Evolutionary conservation across 2,113 vertebrate genomes (phyloP).

Genomic region (Ceuthmochares aereus): DNA sequence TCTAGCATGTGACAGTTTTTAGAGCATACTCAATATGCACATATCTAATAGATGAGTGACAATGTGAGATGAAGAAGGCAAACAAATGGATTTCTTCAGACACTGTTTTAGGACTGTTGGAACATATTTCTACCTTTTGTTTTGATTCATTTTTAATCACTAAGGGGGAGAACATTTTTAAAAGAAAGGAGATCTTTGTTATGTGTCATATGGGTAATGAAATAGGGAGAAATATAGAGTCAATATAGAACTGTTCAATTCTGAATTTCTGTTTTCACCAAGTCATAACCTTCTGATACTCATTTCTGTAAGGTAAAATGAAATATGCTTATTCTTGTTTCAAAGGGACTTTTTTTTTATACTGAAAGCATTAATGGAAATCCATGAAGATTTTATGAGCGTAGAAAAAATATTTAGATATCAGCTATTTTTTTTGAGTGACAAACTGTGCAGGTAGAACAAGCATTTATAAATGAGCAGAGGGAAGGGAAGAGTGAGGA

Average conservation of each 20-base stretch:
- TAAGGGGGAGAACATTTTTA: not conserved
- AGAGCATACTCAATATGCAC: not conserved
- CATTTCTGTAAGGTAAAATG: not conserved
- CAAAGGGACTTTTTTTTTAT: not conserved
- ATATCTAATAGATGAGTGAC: not conserved
- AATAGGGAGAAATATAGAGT: not conserved
- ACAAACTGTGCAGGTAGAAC: not conserved
- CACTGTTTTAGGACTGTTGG: not conserved
- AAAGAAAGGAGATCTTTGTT: not conserved
- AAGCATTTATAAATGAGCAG: not conserved
- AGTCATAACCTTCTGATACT: not conserved
- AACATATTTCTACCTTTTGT: not conserved
- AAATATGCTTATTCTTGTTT: not conserved
- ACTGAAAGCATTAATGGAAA: not conserved
- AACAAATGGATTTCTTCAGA: not conserved
- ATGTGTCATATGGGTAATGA: not conserved
- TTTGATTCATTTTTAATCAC: not conserved
- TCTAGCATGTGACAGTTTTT: not conserved
- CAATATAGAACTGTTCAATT: not conserved
- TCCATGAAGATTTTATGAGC: not conserved
- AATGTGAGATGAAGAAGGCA: not conserved
- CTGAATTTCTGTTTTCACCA: not conserved
- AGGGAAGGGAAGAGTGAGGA: not conserved
- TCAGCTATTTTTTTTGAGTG: not conserved
- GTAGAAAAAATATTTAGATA: not conserved